Evolutionary conservation across 2,888 invertebrate species (phyloP), one percentile per base, ranked within the genome.

Genomic region (Amblyjoppa fuscipennis): DNA sequence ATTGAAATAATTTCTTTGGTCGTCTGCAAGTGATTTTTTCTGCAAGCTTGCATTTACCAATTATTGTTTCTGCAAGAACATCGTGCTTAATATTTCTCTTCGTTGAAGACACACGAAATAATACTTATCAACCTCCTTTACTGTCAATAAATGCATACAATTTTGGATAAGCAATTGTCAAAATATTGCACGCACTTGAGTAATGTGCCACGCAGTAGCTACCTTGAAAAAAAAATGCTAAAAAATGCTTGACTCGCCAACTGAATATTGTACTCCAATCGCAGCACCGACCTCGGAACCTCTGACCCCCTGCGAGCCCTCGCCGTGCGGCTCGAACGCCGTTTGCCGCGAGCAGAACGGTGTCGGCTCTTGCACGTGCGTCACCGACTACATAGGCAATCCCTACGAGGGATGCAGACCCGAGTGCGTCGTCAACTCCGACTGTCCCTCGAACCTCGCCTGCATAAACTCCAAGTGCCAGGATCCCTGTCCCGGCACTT

Each of bases 321-420:
- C 96, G 73, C 97, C 97, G 1, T 97, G 97, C 92, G 97, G 97
- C 71, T 95, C 97, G 41, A 97, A 97, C 91, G 97, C 97, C 81
- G 94, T 96, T 90, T 98, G 98, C 92, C 96, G 97, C 87, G 96
- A 97, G 75, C 96, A 97, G 89, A 96, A 97, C 83, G 95, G 95
- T 16, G 96, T 96, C 90, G 97, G 97, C 5, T 96, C 96, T 9
- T 98, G 98, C 92, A 96, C 97, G 31, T 98, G 98, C 92, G 94
- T 96, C 91, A 95, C 96, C 9, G 95, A 96, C 86, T 97, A 96
- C 90, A 94, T 96, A 49, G 97, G 98, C 25, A 96, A 96, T 90
- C 97, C 98, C 25, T 94, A 94, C 82, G 97, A 97, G 84, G 96
- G 96, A 16, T 97, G 97, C 92, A 95, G 97, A 89, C 97, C 97